Conservation (phyloP, 2,113 vertebrate species). For the Pangasianodon gigas region DNA sequence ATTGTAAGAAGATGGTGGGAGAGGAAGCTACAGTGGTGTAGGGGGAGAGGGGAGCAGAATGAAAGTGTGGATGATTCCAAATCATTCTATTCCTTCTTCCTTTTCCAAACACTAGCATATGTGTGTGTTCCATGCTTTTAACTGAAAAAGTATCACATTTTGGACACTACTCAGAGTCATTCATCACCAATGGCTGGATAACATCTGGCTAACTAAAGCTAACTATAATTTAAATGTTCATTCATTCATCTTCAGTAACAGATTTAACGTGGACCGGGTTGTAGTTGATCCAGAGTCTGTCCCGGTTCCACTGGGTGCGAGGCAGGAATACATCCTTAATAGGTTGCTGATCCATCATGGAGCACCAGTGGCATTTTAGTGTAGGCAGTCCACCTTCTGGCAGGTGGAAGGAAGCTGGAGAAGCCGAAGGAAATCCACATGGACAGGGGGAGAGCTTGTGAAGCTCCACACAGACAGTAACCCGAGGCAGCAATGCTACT, state of each 20-base stretch:
- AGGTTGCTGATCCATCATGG: conserved; percentile 21
- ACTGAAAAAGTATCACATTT: not conserved
- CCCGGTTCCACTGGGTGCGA: not conserved
- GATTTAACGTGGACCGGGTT: not conserved
- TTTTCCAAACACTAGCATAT: not conserved
- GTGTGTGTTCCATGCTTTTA: not conserved
- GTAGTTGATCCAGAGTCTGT: not conserved
- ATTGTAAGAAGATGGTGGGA: not conserved
- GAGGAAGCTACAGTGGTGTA: not conserved
- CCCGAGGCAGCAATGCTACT: not conserved
- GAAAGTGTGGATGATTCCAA: not conserved
- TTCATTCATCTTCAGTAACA: not conserved
- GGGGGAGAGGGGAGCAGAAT: not conserved
- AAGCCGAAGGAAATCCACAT: not conserved
- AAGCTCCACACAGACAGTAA: not conserved
- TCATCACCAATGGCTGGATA: not conserved
- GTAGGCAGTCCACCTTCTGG: not conserved
- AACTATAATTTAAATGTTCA: not conserved
- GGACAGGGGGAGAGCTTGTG: not conserved
- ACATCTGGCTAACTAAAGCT: not conserved
- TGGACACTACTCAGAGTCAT: not conserved
- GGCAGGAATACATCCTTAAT: not conserved
- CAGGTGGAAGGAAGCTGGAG: not conserved
- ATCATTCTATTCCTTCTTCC: not conserved
- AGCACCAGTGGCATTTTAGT: not conserved